Base-by-base conservation (phyloP, 2,113 vertebrate species). In the Sorex fumeus region DNA sequence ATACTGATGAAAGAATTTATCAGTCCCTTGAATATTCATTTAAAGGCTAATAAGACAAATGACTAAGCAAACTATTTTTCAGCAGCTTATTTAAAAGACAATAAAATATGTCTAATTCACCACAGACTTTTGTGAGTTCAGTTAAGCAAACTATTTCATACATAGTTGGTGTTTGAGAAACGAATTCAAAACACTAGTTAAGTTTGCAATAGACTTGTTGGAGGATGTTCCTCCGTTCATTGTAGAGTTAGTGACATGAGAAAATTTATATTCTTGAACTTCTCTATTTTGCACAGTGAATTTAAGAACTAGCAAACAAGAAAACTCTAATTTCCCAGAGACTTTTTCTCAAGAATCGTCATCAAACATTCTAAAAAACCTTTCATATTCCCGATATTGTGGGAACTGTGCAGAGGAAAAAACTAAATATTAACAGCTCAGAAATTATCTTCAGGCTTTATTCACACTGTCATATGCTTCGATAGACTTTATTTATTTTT, bases 181-280 rank as follows among this genome's bases (percentile, higher is more conserved):
- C 76, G 7, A 92, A 72, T 67, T 94, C n/a, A 80, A 88, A 79
- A 88, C 8, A 90, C 1, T 90, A n/a, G 71, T 83, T 86, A 62
- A 60, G 84, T 72, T 90, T 28, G 32, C 69, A 91, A 50, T 86
- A 19, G 47, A 84, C 45, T 93, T 85, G 57, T 21, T 79, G 0
- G 4, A 80, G 28, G 71, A 84, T 34, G 36, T 84, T 75, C 92
- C 94, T 40, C 85, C 84, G 66, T 66, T 84, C 74, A 87, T 67
- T 25, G n/a, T 91, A 23, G 28, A 93, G n/a, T 81, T 74, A 84
- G 40, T 47, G 19, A 90, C 86, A 85, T 88, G 74, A 60, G 34
- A 53, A 91, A 91, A 93, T 79, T 32, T 82, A 62, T 70, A 71
- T 43, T 85, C 27, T 40, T 78, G 36, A 53, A 71, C 3, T 11